Conservation (phyloP, 1,140 invertebrate genomes). For the Leptopilina boulardi region DNA sequence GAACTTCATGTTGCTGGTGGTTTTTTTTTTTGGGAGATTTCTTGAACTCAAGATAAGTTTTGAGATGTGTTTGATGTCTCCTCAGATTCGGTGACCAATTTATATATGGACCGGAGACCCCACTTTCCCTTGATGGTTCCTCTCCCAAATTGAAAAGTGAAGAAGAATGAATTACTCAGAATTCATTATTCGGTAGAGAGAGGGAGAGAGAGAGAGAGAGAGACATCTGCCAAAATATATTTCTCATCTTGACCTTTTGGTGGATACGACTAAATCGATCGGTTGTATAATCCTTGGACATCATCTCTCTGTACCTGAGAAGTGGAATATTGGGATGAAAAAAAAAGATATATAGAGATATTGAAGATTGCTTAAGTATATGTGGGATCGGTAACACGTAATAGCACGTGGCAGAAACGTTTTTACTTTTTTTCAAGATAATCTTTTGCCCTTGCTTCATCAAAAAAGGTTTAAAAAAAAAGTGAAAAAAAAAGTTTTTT, state of each 20-base stretch:
- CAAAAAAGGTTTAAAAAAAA: background rate
- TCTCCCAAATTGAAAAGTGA: slow-evolving; percentile 54
- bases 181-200: slow-evolving; percentile 45
- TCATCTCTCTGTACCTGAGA: background rate
- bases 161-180: slow-evolving; percentile 47
- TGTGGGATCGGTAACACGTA: slow-evolving; percentile 15
- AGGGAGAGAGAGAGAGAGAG: slow-evolving; percentile 44
- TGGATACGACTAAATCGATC: slow-evolving; percentile 57
- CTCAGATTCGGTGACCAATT: slow-evolving; percentile 58
- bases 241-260: slow-evolving; percentile 67
- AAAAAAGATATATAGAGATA: background rate
- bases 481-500: background rate
- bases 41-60: slow-evolving; percentile 54
- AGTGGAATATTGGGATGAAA: slow-evolving; percentile 7
- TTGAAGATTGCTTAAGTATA: slow-evolving; percentile 22
- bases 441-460: background rate
- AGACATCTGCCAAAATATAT: slow-evolving; percentile 66
- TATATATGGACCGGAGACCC: slow-evolving; percentile 63
- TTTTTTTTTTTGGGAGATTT: slow-evolving; percentile 46
- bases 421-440: background rate
- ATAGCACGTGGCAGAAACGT: background rate
- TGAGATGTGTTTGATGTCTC: slow-evolving; percentile 61
- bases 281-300: slow-evolving; percentile 61
- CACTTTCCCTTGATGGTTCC: slow-evolving; percentile 63
- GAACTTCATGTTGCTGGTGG: slow-evolving; percentile 69